Percentiles rank a stretch among this genome's conserved stretches.
Evolutionary conservation across 1,140 invertebrate species (phyloP).

Genomic region (Ooceraea biroi): DNA sequence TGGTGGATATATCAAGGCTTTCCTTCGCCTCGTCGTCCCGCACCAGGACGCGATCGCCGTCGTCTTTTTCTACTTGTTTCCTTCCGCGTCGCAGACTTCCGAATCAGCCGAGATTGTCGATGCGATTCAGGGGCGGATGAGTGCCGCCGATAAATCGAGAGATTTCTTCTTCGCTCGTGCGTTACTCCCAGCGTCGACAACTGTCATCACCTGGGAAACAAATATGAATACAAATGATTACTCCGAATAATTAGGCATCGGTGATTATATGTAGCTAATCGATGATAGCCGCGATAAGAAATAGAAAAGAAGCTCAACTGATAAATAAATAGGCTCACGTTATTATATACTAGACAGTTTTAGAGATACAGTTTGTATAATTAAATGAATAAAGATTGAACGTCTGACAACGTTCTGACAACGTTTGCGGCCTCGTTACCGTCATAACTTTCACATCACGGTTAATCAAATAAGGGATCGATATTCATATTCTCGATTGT

Average conservation of each 20-base stretch:
- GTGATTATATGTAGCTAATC: neutral
- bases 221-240: no score
- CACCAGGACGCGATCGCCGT: slow-evolving; percentile 38
- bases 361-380: neutral
- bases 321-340: neutral
- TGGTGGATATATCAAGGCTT: slow-evolving; percentile 85
- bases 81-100: slow-evolving; percentile 68
- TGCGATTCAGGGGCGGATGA: slow-evolving; percentile 28
- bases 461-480: neutral
- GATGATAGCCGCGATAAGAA: neutral
- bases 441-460: neutral
- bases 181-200: slow-evolving; percentile 11
- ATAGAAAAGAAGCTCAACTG: neutral
- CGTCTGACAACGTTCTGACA: neutral
- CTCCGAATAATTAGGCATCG: neutral
- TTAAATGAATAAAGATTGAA: neutral
- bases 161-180: slow-evolving; percentile 53
- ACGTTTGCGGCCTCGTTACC: no score
- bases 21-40: slow-evolving; percentile 69
- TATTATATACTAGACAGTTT: neutral
- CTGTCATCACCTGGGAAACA: neutral
- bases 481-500: neutral
- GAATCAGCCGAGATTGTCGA: slow-evolving; percentile 71
- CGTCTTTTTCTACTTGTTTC: slow-evolving; percentile 66
- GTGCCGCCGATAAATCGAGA: slow-evolving; percentile 71